phyloP scores from a whole-genome alignment of 2,888 invertebrate genomes.

The Himalopsyche kuldschensis region DNA sequence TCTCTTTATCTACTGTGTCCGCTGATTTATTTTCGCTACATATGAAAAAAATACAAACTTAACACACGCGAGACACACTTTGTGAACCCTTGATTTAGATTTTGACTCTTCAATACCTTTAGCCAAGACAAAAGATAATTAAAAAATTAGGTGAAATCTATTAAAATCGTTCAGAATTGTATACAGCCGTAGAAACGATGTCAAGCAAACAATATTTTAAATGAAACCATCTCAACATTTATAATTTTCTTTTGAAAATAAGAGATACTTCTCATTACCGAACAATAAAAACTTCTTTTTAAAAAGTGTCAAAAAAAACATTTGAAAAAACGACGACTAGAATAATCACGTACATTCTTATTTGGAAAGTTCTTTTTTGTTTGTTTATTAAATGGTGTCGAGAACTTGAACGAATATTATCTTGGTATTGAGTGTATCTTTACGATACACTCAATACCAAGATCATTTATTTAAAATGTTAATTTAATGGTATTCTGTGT shows the following conservation, averaged over 20 bases:
- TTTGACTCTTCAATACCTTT: too few relatives aligned
- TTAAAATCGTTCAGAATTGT: neutral
- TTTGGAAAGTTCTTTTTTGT: neutral
- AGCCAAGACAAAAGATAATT: too few relatives aligned
- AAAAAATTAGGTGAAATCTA: neutral
- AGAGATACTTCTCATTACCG: neutral
- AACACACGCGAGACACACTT: too few relatives aligned
- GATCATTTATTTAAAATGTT: too few relatives aligned
- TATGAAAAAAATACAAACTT: too few relatives aligned
- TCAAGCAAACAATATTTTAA: neutral
- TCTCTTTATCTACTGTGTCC: too few relatives aligned
- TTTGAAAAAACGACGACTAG: neutral
- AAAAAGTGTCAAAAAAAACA: neutral
- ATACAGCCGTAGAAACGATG: neutral
- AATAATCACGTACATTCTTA: neutral
- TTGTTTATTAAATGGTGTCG: neutral
- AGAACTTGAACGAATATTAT: neutral
- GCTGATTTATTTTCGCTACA: too few relatives aligned
- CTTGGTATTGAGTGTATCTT: too few relatives aligned
- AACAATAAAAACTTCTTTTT: neutral
- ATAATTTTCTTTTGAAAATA: neutral
- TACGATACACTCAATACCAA: too few relatives aligned
- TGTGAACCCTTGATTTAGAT: too few relatives aligned
- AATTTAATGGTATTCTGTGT: too few relatives aligned
- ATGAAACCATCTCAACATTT: neutral